A percentile compares a stretch with the other conserved stretches of the same genome.
Evolutionary conservation across 2,888 invertebrate genomes (phyloP).

Genomic region (Phoenoteleia sp.): DNA sequence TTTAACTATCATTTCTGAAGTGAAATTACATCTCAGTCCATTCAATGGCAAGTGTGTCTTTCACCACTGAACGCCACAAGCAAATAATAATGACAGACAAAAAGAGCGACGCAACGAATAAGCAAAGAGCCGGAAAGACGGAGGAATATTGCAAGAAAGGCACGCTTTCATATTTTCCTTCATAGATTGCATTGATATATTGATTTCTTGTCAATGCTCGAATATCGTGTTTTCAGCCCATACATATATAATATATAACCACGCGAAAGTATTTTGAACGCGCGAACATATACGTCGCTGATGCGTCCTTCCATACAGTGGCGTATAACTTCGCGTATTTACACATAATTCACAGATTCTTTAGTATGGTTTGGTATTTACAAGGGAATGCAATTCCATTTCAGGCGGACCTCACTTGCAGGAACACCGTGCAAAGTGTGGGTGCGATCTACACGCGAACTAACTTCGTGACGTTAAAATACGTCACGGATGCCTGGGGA

Average conservation of each 20-base stretch:
- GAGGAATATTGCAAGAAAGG: conserved; percentile 4
- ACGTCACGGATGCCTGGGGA: conserved; percentile 97
- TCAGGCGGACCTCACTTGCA: conserved; percentile 96
- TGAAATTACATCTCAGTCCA: too few relatives aligned
- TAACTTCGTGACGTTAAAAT: conserved; percentile 97
- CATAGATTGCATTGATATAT: conserved; percentile 52
- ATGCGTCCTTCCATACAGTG: background rate
- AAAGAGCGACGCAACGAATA: too few relatives aligned
- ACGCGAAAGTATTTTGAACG: conserved; percentile 49
- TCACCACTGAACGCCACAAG: too few relatives aligned
- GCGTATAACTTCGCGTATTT: conserved; percentile 33
- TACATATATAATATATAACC: conserved; percentile 23
- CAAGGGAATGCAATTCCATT: conserved; percentile 80
- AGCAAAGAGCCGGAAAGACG: background rate
- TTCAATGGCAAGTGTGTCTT: too few relatives aligned
- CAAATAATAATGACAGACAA: too few relatives aligned
- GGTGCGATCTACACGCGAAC: conserved; percentile 96
- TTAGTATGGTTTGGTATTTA: conserved; percentile 58
- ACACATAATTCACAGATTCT: conserved; percentile 64
- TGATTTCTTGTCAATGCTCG: conserved; percentile 59
- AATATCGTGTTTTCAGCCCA: conserved; percentile 43
- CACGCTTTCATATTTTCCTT: conserved; percentile 20
- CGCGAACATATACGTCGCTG: conserved; percentile 3
- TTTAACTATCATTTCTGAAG: too few relatives aligned
- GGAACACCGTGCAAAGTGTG: conserved; percentile 95